These are phyloP conservation scores for Neria commutata DNA, from an alignment of 2,888 invertebrate species.

Conservation along the genomic window DNA sequence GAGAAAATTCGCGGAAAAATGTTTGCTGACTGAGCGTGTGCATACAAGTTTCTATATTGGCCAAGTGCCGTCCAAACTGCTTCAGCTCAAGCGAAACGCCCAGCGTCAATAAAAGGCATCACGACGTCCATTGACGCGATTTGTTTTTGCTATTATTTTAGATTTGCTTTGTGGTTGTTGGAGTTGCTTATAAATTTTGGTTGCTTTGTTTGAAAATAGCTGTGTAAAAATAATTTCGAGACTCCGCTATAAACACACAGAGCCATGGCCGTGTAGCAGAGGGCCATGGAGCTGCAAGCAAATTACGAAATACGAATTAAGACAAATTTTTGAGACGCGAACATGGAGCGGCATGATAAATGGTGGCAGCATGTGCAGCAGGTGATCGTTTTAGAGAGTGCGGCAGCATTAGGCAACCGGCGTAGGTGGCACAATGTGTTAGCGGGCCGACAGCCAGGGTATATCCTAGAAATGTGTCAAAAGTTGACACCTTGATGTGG, in stretches of 20 bases:
- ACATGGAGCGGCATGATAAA: constrained; percentile 1
- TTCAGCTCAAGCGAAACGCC: background rate
- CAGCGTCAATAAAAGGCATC: constrained; percentile 3
- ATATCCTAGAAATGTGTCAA: constrained; percentile 13
- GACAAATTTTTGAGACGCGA: background rate
- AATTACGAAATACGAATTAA: background rate
- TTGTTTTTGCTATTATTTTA: constrained; percentile 17
- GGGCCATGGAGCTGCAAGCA: background rate
- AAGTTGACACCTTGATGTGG: constrained; percentile 6
- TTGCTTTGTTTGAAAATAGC: too few species aligned
- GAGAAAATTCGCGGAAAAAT: too few species aligned
- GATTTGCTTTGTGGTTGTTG: background rate
- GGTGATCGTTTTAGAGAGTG: too few species aligned
- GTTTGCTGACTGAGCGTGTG: too few species aligned
- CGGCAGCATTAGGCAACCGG: background rate
- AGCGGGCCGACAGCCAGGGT: too few species aligned
- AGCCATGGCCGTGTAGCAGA: background rate
- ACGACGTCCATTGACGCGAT: constrained; percentile 27
- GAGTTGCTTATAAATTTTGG: background rate
- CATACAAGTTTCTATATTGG: background rate
- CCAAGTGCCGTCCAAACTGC: constrained; percentile 7
- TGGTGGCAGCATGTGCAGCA: constrained; percentile 9
- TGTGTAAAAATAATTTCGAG: background rate
- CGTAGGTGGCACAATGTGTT: background rate
- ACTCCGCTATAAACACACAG: background rate